Base-by-base conservation (phyloP, 2,888 invertebrate species). In the Megastigmus dorsalis region DNA sequence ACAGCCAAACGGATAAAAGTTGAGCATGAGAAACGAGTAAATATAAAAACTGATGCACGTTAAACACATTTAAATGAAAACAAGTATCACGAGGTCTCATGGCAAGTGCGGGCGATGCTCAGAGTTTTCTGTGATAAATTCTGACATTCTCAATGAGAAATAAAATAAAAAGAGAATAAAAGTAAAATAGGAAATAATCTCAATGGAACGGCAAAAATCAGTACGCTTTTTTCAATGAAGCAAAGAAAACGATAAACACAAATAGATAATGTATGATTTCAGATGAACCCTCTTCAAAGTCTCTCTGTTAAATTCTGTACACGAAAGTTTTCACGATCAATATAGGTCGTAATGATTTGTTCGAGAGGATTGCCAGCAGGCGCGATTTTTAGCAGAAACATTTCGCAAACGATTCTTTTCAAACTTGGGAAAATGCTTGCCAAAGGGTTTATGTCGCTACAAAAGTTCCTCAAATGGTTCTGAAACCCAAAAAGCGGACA, bases 151-250 rank as follows among this genome's bases (percentile, higher is more conserved):
- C 76, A 66, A 63, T 77, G 71, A 75, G 41, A 69, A 65, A 38
- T 68, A 65, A 63, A 59, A 23, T 30, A 38, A 62, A 65, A 55
- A 72, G 59, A 69, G 48, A 72, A 69, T 60, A 69, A 45, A 9
- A 76, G 38, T 54, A 45, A 69, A 60, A 50, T 68, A 67, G 50
- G 10, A 71, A 76, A 66, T 69, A 73, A 66, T 73, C 59, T 60
- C 28, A 68, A 33, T 52, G 63, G 78, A 85, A 85, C 83, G 85
- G 85, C 84, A 86, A 84, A 85, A 84, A 85, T 86, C 85, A 81
- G 82, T 82, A 82, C 79, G 78, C 80, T 74, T 82, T 77, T 80
- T 81, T 82, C 76, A 59, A 74, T 62, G 45, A 69, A 73, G 50
- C 69, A 75, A 79, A 60, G 67, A 77, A 75, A 74, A 76, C 60